Percentiles rank a stretch among this genome's conserved stretches.
Conservation (phyloP, 1,140 invertebrate species). For the Nixonia krombeini region DNA sequence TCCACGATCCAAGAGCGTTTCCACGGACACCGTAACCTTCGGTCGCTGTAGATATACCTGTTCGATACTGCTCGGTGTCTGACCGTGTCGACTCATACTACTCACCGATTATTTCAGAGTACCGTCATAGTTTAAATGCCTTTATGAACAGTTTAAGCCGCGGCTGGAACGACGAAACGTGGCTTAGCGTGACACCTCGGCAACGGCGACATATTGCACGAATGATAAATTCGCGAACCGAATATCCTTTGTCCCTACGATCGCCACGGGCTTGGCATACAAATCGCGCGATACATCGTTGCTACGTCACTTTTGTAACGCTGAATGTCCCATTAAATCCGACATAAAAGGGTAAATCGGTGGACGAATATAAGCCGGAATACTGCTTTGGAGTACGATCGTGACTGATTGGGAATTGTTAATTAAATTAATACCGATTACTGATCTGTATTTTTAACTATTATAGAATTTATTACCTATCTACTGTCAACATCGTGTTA, state of each 20-base stretch:
- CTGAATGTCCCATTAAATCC: too few relatives aligned
- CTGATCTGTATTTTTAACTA: too few relatives aligned
- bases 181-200: slow-evolving; percentile 37
- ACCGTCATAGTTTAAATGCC: slow-evolving; percentile 39
- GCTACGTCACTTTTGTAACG: too few relatives aligned
- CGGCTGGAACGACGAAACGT: slow-evolving; percentile 36
- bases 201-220: slow-evolving; percentile 46
- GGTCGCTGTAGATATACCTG: slow-evolving; percentile 34
- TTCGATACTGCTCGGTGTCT: slow-evolving; percentile 31
- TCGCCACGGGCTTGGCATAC: slow-evolving; percentile 17
- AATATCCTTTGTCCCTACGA: slow-evolving; percentile 28
- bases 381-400: too few relatives aligned
- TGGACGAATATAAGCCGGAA: too few relatives aligned
- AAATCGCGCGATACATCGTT: slow-evolving; percentile 26
- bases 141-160: slow-evolving; percentile 44
- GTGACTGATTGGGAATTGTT: too few relatives aligned
- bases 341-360: too few relatives aligned
- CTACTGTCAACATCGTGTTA: too few relatives aligned
- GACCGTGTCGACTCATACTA: slow-evolving; percentile 24
- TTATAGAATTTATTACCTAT: too few relatives aligned
- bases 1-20: slow-evolving; percentile 10
- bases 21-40: slow-evolving; percentile 21
- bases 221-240: slow-evolving; percentile 36
- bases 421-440: too few relatives aligned
- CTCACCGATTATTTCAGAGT: not conserved